Conservation (phyloP, 2,888 invertebrate genomes). For the Eledona agricola region DNA sequence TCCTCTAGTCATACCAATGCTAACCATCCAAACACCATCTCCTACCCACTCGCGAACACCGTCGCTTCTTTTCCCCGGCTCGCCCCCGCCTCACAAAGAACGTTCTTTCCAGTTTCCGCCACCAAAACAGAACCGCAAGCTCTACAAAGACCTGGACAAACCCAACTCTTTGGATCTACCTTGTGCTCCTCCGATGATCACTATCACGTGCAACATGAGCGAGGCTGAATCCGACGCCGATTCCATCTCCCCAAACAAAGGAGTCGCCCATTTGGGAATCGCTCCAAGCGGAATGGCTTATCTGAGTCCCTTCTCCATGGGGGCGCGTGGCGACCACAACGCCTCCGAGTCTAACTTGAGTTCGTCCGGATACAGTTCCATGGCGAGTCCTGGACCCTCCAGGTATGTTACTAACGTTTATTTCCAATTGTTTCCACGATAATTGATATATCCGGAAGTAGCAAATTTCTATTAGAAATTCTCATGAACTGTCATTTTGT, state of each 20-base stretch:
- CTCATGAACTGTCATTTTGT: no score
- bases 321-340: slow-evolving; percentile 75
- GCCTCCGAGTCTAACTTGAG: slow-evolving; percentile 86
- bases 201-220: slow-evolving; percentile 78
- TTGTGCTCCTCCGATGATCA: slow-evolving; percentile 74
- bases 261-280: slow-evolving; percentile 60
- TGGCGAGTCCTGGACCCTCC: slow-evolving; percentile 87
- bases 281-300: slow-evolving; percentile 72
- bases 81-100: slow-evolving; percentile 67
- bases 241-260: slow-evolving; percentile 68
- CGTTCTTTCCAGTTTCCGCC: slow-evolving; percentile 53
- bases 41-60: slow-evolving; percentile 69
- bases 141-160: slow-evolving; percentile 71
- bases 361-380: slow-evolving; percentile 85
- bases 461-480: no score
- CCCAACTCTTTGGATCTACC: slow-evolving; percentile 70
- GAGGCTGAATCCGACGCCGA: slow-evolving; percentile 79
- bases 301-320: slow-evolving; percentile 80
- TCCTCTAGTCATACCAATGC: slow-evolving; percentile 70
- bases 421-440: no score
- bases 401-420: no score
- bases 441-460: no score
- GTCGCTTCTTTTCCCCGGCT: slow-evolving; percentile 64
- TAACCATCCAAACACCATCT: slow-evolving; percentile 74
- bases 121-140: slow-evolving; percentile 59